These are phyloP conservation scores for Oikopleura dioica DNA, from an alignment of 23 tunicate species.

Conservation along the genomic window DNA sequence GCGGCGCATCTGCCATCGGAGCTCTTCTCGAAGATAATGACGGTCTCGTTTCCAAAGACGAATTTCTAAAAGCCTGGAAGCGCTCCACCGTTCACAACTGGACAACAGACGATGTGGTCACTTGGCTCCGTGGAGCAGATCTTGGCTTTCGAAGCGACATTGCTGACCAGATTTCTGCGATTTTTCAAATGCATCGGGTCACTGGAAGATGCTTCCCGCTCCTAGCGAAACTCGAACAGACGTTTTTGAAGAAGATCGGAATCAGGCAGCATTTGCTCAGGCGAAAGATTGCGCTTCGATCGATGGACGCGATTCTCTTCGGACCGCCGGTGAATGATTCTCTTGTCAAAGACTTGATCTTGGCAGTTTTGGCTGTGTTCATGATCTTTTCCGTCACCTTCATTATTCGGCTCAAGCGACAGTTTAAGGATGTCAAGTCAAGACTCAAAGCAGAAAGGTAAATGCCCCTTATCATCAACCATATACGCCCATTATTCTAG, in stretches of 20 bases:
- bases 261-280: slow-evolving; percentile 1
- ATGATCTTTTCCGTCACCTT: neutral
- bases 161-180: neutral
- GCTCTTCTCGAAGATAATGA: slow-evolving; percentile 7
- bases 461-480: too few species aligned
- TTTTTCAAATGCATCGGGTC: neutral
- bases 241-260: neutral
- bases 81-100: neutral
- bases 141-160: neutral
- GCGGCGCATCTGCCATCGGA: neutral
- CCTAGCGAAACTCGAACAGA: neutral
- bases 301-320: slow-evolving; percentile 4
- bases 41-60: slow-evolving; percentile 3
- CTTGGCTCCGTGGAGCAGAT: neutral
- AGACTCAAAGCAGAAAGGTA: neutral
- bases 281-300: slow-evolving; percentile 3
- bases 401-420: slow-evolving; percentile 1
- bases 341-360: neutral
- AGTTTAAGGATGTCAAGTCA: neutral
- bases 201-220: neutral
- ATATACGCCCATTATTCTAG: too few species aligned
- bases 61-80: slow-evolving; percentile 6
- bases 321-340: slow-evolving; percentile 10
- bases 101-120: neutral
- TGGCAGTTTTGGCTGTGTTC: neutral